phyloP scores from a whole-genome alignment of 2,113 vertebrate species.

The Menura novaehollandiae region DNA sequence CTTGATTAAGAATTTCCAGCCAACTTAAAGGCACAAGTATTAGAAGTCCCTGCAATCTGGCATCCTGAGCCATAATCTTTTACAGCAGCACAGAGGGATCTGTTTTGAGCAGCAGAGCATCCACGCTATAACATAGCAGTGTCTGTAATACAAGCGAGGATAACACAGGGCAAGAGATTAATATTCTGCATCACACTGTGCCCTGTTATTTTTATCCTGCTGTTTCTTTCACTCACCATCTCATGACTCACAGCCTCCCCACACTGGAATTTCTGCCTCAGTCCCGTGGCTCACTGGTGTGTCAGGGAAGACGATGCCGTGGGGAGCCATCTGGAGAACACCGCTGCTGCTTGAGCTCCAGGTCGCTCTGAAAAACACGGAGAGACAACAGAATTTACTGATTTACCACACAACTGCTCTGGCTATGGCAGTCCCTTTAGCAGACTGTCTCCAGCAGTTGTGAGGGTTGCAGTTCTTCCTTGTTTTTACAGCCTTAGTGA shows the following conservation, averaged over 20 bases:
- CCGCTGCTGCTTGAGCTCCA: not conserved
- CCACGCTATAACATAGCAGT: not conserved
- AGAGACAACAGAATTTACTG: not conserved
- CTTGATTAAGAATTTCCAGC: not conserved
- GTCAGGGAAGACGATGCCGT: not conserved
- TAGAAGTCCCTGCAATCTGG: constrained; percentile 4
- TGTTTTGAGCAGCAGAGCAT: not conserved
- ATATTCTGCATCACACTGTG: constrained; percentile 27
- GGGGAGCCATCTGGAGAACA: not conserved
- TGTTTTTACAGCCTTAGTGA: not conserved
- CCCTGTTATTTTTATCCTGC: constrained; percentile 50
- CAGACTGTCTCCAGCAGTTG: not conserved
- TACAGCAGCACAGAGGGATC: not conserved
- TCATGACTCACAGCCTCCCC: constrained; percentile 49
- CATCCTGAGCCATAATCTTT: not conserved
- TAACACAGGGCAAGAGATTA: constrained; percentile 43
- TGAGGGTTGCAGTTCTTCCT: not conserved
- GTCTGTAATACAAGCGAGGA: constrained; percentile 8
- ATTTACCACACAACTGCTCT: not conserved
- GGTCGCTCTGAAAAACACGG: not conserved
- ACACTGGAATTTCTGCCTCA: constrained; percentile 13
- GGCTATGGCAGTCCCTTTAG: not conserved
- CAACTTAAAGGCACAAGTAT: not conserved
- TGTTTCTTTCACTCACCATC: constrained; percentile 48
- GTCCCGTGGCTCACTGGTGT: not conserved